Evolutionary conservation across 2,888 invertebrate genomes (phyloP), one percentile per base, ranked within the genome.

Genomic region (Sesia bembeciformis): DNA sequence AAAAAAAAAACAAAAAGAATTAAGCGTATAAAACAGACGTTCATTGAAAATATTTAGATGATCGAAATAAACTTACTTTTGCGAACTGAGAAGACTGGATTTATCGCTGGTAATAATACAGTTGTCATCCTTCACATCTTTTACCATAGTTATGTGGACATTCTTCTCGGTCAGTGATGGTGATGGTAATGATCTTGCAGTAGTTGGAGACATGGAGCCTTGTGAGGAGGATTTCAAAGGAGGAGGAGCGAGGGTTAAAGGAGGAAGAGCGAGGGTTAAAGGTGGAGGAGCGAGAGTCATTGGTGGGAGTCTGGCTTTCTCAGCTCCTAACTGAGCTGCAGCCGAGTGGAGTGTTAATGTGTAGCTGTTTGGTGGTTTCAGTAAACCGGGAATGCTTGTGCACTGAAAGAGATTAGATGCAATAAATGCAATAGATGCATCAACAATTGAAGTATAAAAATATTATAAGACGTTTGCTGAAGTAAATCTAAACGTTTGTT

Each of bases 321-420:
- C 89, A 38, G 86, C 59, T 23, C 85, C 72, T 54, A 88, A 67
- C 54, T 82, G 82, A 3, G 82, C 74, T 53, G 82, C 78, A 7
- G 84, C 84, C 1, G 86, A 84, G 58, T 90, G 90, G 0, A 90
- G 74, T 1, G 90, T 90, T 53, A 90, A 58, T 0, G 90, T 90
- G 60, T 90, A 85, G 64, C 91, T 91, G 68, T 92, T 92, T 42
- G 94, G 93, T 8, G 93, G 93, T 66, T 93, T 94, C 53, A 94
- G 76, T 54, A 94, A 81, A 5, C 93, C 93, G 56, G 93, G 93
- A 67, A 93, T 91, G 64, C 93, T 93, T 64, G 84, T 68, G 62
- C 91, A 92, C 86, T 91, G 79, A 52, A 84, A 85, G 58, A 51
- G 38, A 50, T 6, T 4, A n/a, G n/a, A n/a, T n/a, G n/a, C n/a